Percentiles rank a stretch among this genome's conserved stretches.
Conservation (phyloP, 2,888 invertebrate species). For the Galerucella calmariensis region DNA sequence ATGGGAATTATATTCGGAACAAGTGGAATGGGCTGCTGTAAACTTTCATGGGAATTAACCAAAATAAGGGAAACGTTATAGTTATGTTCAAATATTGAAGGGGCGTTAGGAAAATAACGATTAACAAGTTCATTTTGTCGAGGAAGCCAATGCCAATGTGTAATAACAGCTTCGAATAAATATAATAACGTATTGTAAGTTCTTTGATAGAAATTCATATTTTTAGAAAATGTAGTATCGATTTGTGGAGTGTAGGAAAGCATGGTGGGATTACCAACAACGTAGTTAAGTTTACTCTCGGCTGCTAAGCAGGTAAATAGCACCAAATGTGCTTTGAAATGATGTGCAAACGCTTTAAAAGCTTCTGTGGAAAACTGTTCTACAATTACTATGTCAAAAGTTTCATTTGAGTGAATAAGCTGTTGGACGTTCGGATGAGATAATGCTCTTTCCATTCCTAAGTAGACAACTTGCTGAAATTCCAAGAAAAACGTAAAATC, state of each 20-base stretch:
- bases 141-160: slow-evolving; percentile 47
- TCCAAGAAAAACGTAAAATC: slow-evolving; percentile 16
- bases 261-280: slow-evolving; percentile 31
- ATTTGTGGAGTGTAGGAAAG: slow-evolving; percentile 22
- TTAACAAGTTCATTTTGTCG: slow-evolving; percentile 51
- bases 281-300: slow-evolving; percentile 29
- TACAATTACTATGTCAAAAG: slow-evolving; percentile 25
- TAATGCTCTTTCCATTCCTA: slow-evolving; percentile 15
- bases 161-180: slow-evolving; percentile 13
- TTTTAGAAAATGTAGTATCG: slow-evolving; percentile 23
- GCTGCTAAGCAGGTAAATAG: slow-evolving; percentile 22
- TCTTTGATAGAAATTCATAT: slow-evolving; percentile 27
- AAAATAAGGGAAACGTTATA: slow-evolving; percentile 55
- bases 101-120: slow-evolving; percentile 54
- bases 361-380: slow-evolving; percentile 25
- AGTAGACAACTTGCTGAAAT: background rate
- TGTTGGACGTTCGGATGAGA: slow-evolving; percentile 11
- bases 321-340: slow-evolving; percentile 30
- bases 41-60: slow-evolving; percentile 66
- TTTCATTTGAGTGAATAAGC: slow-evolving; percentile 23
- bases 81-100: slow-evolving; percentile 46
- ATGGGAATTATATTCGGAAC: slow-evolving; percentile 70
- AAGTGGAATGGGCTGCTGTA: slow-evolving; percentile 66
- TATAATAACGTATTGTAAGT: slow-evolving; percentile 16
- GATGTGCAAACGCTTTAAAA: slow-evolving; percentile 25